Conservation (phyloP, 2,888 invertebrate genomes). For the Coleophora flavipennella region DNA sequence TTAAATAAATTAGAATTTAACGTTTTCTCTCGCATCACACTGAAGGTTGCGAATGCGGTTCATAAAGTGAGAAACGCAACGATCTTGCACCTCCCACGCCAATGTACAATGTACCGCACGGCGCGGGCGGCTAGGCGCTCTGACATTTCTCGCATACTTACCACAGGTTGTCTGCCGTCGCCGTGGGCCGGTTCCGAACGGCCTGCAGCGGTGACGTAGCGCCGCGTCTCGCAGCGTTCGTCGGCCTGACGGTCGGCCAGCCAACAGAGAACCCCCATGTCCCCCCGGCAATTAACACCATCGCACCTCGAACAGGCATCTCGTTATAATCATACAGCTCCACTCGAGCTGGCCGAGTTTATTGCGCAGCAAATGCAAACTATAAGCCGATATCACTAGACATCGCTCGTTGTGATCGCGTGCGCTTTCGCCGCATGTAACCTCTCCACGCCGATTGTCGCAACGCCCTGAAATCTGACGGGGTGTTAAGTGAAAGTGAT, state of each 20-base stretch:
- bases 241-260: constrained; percentile 30
- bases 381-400: constrained; percentile 24
- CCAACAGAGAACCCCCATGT: constrained; percentile 20
- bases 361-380: constrained; percentile 31
- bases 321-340: constrained; percentile 21
- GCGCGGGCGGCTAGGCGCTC: constrained; percentile 40
- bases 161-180: constrained; percentile 60
- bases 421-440: constrained; percentile 30
- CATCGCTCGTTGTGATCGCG: constrained; percentile 21
- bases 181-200: constrained; percentile 51
- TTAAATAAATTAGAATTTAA: too few relatives aligned
- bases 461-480: constrained; percentile 13
- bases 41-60: constrained; percentile 35
- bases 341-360: constrained; percentile 23
- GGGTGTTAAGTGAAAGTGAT: constrained; percentile 3
- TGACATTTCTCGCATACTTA: constrained; percentile 62
- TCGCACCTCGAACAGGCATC: constrained; percentile 18
- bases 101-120: constrained; percentile 38
- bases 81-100: constrained; percentile 57
- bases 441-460: constrained; percentile 27
- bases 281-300: constrained; percentile 16
- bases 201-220: constrained; percentile 54
- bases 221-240: constrained; percentile 35
- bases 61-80: constrained; percentile 31
- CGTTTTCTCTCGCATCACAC: constrained; percentile 5